phyloP scores from a whole-genome alignment of 1,140 invertebrate species.

The Vollenhovia emeryi region DNA sequence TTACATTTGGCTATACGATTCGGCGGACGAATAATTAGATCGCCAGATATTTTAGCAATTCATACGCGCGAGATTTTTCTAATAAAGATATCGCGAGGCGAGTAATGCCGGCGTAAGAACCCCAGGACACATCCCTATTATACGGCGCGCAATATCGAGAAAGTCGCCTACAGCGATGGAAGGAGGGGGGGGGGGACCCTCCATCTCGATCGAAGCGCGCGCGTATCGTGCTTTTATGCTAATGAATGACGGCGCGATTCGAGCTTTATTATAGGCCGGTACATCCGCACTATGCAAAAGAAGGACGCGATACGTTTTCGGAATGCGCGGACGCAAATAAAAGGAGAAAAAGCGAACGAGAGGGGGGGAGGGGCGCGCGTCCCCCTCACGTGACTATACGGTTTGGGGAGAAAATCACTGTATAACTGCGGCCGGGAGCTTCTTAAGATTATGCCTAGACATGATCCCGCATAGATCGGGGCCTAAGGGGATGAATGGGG shows the following conservation, averaged over 20 bases:
- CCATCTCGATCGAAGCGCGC: conserved; percentile 13
- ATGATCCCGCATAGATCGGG: conserved; percentile 77
- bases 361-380: neutral
- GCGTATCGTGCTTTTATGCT: conserved; percentile 41
- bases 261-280: conserved; percentile 40
- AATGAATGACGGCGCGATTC: conserved; percentile 39
- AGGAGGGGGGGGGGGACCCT: too few relatives aligned
- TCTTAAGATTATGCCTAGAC: conserved; percentile 79
- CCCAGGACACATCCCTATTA: neutral
- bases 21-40: neutral
- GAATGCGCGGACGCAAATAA: conserved; percentile 25
- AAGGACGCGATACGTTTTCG: conserved; percentile 37
- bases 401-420: conserved; percentile 54
- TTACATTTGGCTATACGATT: neutral
- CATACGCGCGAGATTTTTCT: neutral
- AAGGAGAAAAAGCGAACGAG: neutral
- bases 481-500: neutral
- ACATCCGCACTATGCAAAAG: conserved; percentile 40
- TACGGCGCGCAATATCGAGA: conserved; percentile 9
- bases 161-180: neutral
- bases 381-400: conserved; percentile 63
- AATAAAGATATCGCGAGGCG: neutral
- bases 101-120: neutral
- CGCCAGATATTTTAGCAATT: conserved; percentile 7
- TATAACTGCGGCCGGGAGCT: conserved; percentile 66